Evolutionary conservation across 1,140 invertebrate species (phyloP), one percentile per base, ranked within the genome.

Genomic region (Trinorchestia longiramus): DNA sequence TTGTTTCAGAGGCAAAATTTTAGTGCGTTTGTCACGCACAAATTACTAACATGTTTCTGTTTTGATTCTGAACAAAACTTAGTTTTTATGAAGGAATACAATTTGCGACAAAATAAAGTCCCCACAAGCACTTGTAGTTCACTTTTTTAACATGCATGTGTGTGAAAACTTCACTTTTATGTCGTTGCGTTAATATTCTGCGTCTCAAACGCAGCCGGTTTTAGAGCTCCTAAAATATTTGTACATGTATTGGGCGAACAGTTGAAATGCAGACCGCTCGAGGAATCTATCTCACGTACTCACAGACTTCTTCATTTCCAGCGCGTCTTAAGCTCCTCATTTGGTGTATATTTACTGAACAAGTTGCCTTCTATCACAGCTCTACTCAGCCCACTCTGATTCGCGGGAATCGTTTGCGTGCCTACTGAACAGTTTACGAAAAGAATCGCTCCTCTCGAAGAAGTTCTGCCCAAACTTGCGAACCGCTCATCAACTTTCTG

Each of bases 401-500:
- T 36, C 62, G 62, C 15, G 62, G 15, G 62, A 77, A 28, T 77
- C 15, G 62, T 77, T 77, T 36, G 11, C 62, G 62, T 77, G 62
- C 62, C 62, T 11, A 77, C 62, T 77, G 15, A 77, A 77, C 62
- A 77, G 62, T 77, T 77, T 90, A 36, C 88, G 88, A 41, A 90
- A 90, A 19, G 43, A 90, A 42, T 90, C n/a, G 88, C 88, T 43
- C 36, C 36, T 43, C 88, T 41, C 88, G 15, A 42, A 90, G 88
- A 90, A 90, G 41, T 90, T 90, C 36, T 3, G 4, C 41, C 28
- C 41, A 42, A 87, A 90, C 88, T 90, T 90, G 88, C 11, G 88
- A 90, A 45, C 43, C 92, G 92, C 92, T 45, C 43, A 45, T 45
- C 92, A 94, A 94, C 92, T 94, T 94, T 44, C 43, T 94, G 8